Conservation (phyloP, 2,113 vertebrate species). For the Mustelus asterias region DNA sequence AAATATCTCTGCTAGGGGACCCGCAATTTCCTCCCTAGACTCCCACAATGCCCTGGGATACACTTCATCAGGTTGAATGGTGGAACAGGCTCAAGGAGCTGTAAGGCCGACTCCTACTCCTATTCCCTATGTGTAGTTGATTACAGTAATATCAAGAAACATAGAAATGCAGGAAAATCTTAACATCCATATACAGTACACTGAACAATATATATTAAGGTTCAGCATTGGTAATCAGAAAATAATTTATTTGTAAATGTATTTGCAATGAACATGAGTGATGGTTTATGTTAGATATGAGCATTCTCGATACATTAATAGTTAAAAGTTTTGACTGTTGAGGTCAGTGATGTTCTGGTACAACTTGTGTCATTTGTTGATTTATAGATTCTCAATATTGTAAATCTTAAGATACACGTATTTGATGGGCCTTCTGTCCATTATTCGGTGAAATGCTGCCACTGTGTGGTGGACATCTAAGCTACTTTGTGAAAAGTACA, state of each 20-base stretch:
- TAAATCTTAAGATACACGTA: background rate
- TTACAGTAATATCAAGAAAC: background rate
- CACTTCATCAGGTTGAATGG: background rate
- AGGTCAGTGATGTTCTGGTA: background rate
- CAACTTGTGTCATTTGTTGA: background rate
- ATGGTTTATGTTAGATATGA: background rate
- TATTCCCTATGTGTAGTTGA: background rate
- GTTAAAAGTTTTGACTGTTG: background rate
- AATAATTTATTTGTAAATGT: background rate
- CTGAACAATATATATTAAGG: too few species aligned
- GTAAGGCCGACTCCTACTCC: too few species aligned
- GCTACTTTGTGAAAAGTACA: background rate
- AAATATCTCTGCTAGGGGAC: too few species aligned
- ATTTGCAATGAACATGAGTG: background rate
- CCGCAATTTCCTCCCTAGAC: too few species aligned
- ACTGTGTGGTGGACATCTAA: background rate
- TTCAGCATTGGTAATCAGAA: background rate
- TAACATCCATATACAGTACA: background rate
- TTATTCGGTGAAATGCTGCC: conserved; percentile 23
- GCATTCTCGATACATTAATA: background rate
- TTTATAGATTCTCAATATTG: background rate
- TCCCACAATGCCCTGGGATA: too few species aligned
- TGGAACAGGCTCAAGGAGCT: too few species aligned
- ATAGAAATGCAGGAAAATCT: background rate
- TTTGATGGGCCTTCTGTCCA: background rate